Evolutionary conservation across 2,888 invertebrate genomes (phyloP), one percentile per base, ranked within the genome.

Genomic region (Sinopyrophorus schimmeli): DNA sequence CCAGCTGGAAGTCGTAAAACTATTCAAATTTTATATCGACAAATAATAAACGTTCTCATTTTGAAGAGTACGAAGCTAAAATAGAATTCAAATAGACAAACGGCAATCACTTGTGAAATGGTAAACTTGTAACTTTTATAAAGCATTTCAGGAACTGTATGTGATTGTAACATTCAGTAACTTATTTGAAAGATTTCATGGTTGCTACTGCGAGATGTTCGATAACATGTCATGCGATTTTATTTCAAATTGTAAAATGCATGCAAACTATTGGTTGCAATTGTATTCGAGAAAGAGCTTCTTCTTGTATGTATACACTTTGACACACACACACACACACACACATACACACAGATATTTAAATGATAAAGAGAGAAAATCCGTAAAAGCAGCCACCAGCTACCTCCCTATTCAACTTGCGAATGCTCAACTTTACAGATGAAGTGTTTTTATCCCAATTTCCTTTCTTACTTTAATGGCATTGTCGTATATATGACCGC

Each of bases 181-280:
- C 27, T 39, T 39, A 28, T 39, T 39, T 27, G 39, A 39, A 27
- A 39, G 39, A 39, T 39, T 38, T 38, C 27, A 38, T 26, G 39
- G 39, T 20, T 39, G 39, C 28, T 16, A n/a, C 17, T 27, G 39
- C 24, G 26, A n/a, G n/a, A 35, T 35, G 24, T 5, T 23, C 24
- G 24, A 35, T 35, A 21, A 24, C 15, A 35, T 35, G 23, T 5
- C 14, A 16, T 20, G 24, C 35, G 21, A 35, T 23, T 35, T 15
- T 23, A 35, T 23, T 7, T 23, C 23, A 16, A 35, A 24, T 35
- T 35, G 12, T n/a, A 5, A 32, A 35, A 24, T 24, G 24, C 35
- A 35, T 7, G 35, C 21, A 35, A 35, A 35, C 21, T 24, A 10
- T 11, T 18, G 15, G 15, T 7, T 35, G 24, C 35, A 35, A 9